Evolutionary conservation across 1,140 invertebrate species (phyloP), one percentile per base, ranked within the genome.

Genomic region (Drosophila aff.): DNA sequence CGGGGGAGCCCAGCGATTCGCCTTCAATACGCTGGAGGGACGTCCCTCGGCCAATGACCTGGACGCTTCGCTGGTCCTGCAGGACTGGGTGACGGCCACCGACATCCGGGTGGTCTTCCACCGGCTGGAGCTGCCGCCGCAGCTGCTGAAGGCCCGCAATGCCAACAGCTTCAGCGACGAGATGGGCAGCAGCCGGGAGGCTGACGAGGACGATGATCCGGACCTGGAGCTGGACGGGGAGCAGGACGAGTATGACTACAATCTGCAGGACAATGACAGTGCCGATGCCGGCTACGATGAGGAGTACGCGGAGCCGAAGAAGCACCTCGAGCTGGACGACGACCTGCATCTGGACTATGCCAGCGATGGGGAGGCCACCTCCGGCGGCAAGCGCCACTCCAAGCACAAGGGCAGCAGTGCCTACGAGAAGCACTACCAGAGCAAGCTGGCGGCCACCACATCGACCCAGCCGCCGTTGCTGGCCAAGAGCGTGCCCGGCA

Each of bases 61-160:
- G 91, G 99, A 99, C 91, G 96, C 97, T 80, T 99, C 98, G 10
- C 97, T 99, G 2, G 98, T 99, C 15, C 95, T 99, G 6, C 98
- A 99, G 92, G 99, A 99, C 93, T 99, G 99, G 99, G 98, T 99
- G 1, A 99, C 99, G 0, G 99, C 98, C 0, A 99, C 99, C 0
- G 99, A 99, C 87, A 97, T 99, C 50, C 95, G 96, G 74, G 96
- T 99, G 4, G 96, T 99, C 0, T 99, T 99, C 93, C 97, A 98
- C 85, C 95, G 97, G 0, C 94, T 98, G 7, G 95, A 97, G 82
- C 95, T 97, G 95, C 96, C 95, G 40, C 65, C 84, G 55, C 83
- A 93, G 68, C 49, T 89, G 68, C 46, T 92, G 93, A 62, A 82
- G 47, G 68, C 69, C 18, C 85, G 87, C 33, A 92, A 92, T 65